Evolutionary conservation across 2,113 vertebrate species (phyloP).

Genomic region (Cyanocitta stelleri): DNA sequence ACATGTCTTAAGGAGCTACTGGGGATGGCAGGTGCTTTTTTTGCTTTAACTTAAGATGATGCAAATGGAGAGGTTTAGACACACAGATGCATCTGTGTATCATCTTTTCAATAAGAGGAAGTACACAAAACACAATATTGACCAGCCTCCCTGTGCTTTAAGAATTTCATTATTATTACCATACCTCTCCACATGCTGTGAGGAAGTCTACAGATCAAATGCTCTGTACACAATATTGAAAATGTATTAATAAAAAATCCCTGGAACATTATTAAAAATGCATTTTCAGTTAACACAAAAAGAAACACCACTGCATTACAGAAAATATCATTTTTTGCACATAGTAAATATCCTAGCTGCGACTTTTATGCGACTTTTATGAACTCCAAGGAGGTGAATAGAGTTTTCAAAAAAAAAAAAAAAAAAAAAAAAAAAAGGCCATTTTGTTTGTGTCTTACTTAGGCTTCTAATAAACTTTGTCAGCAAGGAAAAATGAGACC

Average conservation of each 20-base stretch:
- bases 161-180: background rate
- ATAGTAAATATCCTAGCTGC: background rate
- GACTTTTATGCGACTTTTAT: slow-evolving; percentile 12
- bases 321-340: background rate
- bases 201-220: slow-evolving; percentile 1
- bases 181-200: background rate
- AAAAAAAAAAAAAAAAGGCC: background rate
- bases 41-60: background rate
- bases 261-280: slow-evolving; percentile 15
- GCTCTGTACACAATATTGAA: background rate
- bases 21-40: background rate
- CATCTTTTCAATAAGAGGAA: background rate
- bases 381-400: background rate
- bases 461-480: slow-evolving; percentile 44
- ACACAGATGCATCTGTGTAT: background rate
- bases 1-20: background rate
- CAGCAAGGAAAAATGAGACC: slow-evolving; percentile 36
- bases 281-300: slow-evolving; percentile 32
- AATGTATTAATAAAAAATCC: background rate
- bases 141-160: background rate
- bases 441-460: slow-evolving; percentile 42
- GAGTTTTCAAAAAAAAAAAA: background rate
- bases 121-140: background rate
- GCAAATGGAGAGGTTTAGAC: background rate
- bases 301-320: background rate